Conservation (phyloP, 2,888 invertebrate genomes). For the Chloroclysta siterata region DNA sequence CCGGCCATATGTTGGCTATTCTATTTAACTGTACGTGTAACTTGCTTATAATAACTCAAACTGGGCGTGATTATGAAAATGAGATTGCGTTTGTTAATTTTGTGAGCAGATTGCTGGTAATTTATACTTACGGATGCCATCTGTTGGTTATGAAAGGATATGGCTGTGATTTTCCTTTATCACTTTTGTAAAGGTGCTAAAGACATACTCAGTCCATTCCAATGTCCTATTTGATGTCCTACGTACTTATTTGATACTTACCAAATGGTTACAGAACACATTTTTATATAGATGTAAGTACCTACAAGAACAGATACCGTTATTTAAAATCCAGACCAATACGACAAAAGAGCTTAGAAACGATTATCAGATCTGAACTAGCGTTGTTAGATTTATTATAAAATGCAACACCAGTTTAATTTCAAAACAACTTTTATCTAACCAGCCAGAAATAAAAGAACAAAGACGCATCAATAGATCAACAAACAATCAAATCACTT, state of each 20-base stretch:
- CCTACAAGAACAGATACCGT: too few species aligned
- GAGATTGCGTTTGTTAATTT: slow-evolving; percentile 37
- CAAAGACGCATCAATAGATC: slow-evolving; percentile 31
- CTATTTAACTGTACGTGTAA: slow-evolving; percentile 45
- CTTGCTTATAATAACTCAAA: slow-evolving; percentile 57
- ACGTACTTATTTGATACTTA: neutral
- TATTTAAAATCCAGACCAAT: too few species aligned
- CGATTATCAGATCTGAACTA: too few species aligned
- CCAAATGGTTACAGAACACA: too few species aligned
- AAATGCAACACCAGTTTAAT: neutral
- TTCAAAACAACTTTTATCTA: neutral
- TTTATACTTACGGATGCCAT: slow-evolving; percentile 35
- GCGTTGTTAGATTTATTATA: neutral
- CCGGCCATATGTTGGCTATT: slow-evolving; percentile 67
- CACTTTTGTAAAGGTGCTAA: slow-evolving; percentile 10
- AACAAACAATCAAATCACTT: slow-evolving; percentile 56
- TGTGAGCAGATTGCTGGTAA: slow-evolving; percentile 30
- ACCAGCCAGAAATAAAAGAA: slow-evolving; percentile 19
- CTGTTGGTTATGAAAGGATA: slow-evolving; percentile 30
- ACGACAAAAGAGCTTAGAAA: too few species aligned
- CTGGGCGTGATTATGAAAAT: slow-evolving; percentile 44
- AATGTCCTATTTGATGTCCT: too few species aligned
- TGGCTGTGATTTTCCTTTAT: slow-evolving; percentile 22
- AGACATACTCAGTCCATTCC: neutral
- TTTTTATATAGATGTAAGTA: too few species aligned